Conservation (phyloP, 2,113 vertebrate genomes). For the Meriones unguiculatus region DNA sequence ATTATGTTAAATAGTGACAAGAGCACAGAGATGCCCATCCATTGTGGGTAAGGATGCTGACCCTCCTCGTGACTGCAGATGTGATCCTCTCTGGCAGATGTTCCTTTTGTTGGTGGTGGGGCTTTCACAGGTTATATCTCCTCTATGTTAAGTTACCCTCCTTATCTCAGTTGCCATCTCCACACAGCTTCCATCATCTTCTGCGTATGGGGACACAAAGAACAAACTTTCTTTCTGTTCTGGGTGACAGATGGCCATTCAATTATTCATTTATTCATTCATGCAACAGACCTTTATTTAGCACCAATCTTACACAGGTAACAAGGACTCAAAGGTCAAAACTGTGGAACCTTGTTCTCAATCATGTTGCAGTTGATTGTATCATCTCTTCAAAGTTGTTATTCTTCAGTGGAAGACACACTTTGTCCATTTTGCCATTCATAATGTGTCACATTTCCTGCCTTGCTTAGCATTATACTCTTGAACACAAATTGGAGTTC, state of each 20-base stretch:
- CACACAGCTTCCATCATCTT: background rate
- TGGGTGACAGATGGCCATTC: constrained; percentile 30
- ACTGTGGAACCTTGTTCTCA: background rate
- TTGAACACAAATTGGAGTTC: background rate
- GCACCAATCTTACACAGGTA: background rate
- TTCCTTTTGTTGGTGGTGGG: background rate
- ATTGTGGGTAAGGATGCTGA: background rate
- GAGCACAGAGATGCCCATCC: background rate
- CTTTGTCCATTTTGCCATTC: background rate
- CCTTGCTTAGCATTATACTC: background rate
- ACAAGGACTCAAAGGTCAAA: constrained; percentile 40
- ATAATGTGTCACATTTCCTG: background rate
- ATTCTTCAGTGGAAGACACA: background rate
- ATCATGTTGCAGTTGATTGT: background rate
- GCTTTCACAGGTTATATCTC: background rate
- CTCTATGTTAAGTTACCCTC: constrained; percentile 19
- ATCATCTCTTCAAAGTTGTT: background rate
- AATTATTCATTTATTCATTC: constrained; percentile 71
- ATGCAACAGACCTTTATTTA: constrained; percentile 64
- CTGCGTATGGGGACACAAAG: constrained; percentile 52
- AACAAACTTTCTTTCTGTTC: constrained; percentile 58
- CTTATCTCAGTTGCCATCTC: background rate
- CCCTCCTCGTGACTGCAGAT: background rate
- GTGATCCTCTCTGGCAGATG: background rate
- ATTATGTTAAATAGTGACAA: background rate